These are phyloP conservation scores for Adelognathus sp. DNA, from an alignment of 2,888 invertebrate species.

Conservation along the genomic window DNA sequence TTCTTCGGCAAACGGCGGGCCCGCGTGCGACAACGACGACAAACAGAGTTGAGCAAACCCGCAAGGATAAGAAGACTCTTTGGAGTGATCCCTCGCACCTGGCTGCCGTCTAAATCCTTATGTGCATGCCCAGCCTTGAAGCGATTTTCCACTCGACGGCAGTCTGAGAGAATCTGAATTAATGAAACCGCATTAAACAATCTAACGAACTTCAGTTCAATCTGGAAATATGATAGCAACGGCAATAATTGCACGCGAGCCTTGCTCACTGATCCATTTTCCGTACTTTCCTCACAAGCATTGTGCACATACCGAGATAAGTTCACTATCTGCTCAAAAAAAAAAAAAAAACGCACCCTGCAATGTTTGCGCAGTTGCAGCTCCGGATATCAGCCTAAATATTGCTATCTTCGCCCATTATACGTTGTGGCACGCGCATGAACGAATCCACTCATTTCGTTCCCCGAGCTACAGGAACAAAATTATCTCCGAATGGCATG, in stretches of 20 bases:
- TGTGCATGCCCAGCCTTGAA: conserved; percentile 1
- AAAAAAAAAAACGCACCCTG: conserved; percentile 1
- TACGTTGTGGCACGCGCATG: conserved; percentile 9
- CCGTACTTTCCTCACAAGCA: background rate
- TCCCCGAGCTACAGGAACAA: background rate
- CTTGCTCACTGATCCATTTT: background rate
- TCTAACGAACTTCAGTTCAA: background rate
- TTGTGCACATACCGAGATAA: background rate
- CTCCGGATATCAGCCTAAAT: conserved; percentile 6
- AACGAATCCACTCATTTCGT: background rate
- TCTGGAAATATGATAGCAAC: background rate
- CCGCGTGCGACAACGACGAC: conserved; percentile 31
- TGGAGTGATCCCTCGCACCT: conserved; percentile 49
- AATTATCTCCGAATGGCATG: background rate
- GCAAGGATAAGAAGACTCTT: conserved; percentile 48
- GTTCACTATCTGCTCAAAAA: background rate
- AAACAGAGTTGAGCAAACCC: conserved; percentile 36
- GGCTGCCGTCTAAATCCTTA: conserved; percentile 35
- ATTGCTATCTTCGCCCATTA: conserved; percentile 13
- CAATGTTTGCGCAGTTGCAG: conserved; percentile 33
- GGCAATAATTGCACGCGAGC: background rate
- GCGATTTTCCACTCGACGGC: background rate
- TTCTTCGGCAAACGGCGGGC: background rate
- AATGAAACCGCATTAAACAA: conserved; percentile 6
- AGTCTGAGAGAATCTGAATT: background rate